Percentiles rank a stretch among this genome's conserved stretches.
phyloP scores from a whole-genome alignment of 1,140 invertebrate genomes.

The Penaeus chinensis region DNA sequence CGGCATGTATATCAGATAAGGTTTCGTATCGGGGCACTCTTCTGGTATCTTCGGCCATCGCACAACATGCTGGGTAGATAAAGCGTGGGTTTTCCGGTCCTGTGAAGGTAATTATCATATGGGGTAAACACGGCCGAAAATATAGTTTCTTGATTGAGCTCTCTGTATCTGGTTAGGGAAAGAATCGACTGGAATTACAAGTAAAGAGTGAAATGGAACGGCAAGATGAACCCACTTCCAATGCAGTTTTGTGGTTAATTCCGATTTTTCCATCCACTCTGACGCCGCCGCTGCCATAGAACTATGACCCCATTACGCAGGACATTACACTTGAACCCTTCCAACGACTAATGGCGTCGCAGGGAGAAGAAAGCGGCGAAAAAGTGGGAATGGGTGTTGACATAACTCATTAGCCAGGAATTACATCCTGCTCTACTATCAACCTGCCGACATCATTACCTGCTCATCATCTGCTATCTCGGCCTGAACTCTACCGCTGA shows the following conservation, averaged over 20 bases:
- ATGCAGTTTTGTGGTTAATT: too few relatives aligned
- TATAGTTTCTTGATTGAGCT: too few relatives aligned
- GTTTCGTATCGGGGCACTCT: background rate
- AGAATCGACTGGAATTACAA: too few relatives aligned
- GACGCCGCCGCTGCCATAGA: too few relatives aligned
- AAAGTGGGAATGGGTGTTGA: slow-evolving; percentile 16
- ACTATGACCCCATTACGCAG: too few relatives aligned
- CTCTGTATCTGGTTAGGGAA: too few relatives aligned
- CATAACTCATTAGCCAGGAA: slow-evolving; percentile 4
- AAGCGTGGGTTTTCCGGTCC: slow-evolving; percentile 11
- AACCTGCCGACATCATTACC: slow-evolving; percentile 18
- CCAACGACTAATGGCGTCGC: background rate
- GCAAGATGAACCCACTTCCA: too few relatives aligned
- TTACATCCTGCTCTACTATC: slow-evolving; percentile 13
- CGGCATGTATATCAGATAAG: too few relatives aligned
- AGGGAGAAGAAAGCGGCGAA: slow-evolving; percentile 9
- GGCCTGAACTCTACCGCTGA: background rate
- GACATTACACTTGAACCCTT: too few relatives aligned
- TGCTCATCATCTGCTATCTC: slow-evolving; percentile 1
- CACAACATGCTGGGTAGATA: slow-evolving; percentile 1
- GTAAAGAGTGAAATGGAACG: too few relatives aligned
- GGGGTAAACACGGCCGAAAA: too few relatives aligned
- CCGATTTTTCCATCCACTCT: too few relatives aligned
- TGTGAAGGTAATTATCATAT: background rate
- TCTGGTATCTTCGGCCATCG: background rate